Evolutionary conservation across 2,888 invertebrate species (phyloP), one percentile per base, ranked within the genome.

Genomic region (Diloba caeruleocephala): DNA sequence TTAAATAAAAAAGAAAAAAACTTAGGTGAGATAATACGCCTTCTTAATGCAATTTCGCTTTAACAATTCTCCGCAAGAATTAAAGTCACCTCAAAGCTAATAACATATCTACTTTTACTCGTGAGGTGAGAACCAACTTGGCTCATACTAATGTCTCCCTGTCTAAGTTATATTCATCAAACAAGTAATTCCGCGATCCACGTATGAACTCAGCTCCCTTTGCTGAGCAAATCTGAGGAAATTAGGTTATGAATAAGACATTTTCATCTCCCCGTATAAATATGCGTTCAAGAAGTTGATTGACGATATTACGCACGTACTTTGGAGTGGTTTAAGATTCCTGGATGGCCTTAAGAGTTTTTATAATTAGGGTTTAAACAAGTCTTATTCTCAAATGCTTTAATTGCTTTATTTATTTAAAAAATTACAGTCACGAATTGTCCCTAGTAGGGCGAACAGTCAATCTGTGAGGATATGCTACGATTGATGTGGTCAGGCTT

Each of bases 191-290:
- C 63, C 33, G 45, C 33, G 53, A 56, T 48, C 26, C 48, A 37
- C 65, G 23, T 54, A 46, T 44, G 53, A 51, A 29, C 19, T 33
- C 36, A 34, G 33, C 51, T 69, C 52, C 70, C 55, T 64, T 64
- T 69, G 53, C 60, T 15, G 34, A 60, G 53, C 38, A 64, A 64
- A 72, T 69, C 53, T 72, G 45, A 51, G 53, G 60, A 65, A 70
- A 70, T 70, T 70, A 60, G 39, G 45, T 65, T 72, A 72, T 72
- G 73, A 69, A 70, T 70, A 71, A 68, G 54, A 58, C 38, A 71
- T 71, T 62, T 67, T 53, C 45, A 43, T 33, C 41, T 39, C 45
- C 50, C 32, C 29, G 41, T 54, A 45, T 52, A 66, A 58, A 43
- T 50, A 50, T 62, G 42, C 39, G 51, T 34, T 67, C 51, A 31